Percentiles rank a stretch among this genome's conserved stretches.
phyloP scores from a whole-genome alignment of 2,888 invertebrate genomes.

The Drosophila flavopinicola region DNA sequence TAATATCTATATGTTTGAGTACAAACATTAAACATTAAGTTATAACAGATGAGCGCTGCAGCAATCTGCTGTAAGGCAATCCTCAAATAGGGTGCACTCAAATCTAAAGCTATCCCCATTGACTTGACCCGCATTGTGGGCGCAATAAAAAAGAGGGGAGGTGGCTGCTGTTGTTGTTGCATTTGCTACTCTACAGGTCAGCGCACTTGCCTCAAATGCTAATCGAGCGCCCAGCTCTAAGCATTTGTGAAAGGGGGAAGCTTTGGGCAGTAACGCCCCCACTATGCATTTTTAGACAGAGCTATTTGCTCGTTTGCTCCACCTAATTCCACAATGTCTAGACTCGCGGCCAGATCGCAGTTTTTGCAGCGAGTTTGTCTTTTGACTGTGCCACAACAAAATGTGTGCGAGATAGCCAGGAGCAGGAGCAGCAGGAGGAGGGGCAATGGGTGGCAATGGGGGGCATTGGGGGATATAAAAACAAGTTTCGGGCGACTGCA shows the following conservation, averaged over 20 bases:
- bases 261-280: neutral
- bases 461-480: too few species aligned
- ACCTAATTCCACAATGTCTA: conserved; percentile 70
- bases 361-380: conserved; percentile 62
- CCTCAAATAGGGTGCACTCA: conserved; percentile 38
- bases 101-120: conserved; percentile 20
- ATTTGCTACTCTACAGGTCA: conserved; percentile 53
- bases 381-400: conserved; percentile 53
- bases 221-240: conserved; percentile 42
- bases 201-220: conserved; percentile 53
- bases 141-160: conserved; percentile 10
- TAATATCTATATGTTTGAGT: too few species aligned
- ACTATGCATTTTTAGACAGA: conserved; percentile 61
- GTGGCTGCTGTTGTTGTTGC: conserved; percentile 3
- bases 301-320: conserved; percentile 61
- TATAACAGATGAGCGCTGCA: neutral
- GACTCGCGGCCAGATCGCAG: conserved; percentile 49
- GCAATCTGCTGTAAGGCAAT: conserved; percentile 24
- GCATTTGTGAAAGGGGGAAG: too few species aligned
- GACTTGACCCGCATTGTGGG: conserved; percentile 52
- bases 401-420: neutral
- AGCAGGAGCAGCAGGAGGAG: neutral
- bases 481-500: conserved; percentile 30
- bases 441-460: too few species aligned
- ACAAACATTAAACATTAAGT: too few species aligned